These are phyloP conservation scores for Portevinia maculata DNA, from an alignment of 2,888 invertebrate genomes.

Conservation along the genomic window DNA sequence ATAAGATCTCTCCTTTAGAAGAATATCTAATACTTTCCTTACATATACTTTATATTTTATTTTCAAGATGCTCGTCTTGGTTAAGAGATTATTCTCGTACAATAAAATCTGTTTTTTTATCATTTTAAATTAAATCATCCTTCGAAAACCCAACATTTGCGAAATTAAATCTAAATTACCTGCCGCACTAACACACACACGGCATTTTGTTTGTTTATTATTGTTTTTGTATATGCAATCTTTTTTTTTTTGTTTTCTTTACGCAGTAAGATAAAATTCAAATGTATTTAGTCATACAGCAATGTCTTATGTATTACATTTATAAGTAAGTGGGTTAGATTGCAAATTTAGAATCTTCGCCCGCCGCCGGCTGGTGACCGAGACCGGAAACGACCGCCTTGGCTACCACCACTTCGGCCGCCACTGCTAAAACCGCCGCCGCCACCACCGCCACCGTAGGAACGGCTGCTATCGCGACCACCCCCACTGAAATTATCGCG, in stretches of 20 bases:
- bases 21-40: slow-evolving; percentile 61
- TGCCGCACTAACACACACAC: slow-evolving; percentile 57
- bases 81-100: slow-evolving; percentile 52
- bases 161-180: slow-evolving; percentile 72
- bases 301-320: slow-evolving; percentile 64
- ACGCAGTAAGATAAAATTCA: slow-evolving; percentile 69
- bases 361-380: slow-evolving; percentile 81
- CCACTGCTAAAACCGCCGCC: slow-evolving; percentile 83
- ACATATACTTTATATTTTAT: slow-evolving; percentile 47
- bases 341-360: slow-evolving; percentile 75
- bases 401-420: slow-evolving; percentile 83
- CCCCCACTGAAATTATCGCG: slow-evolving; percentile 79
- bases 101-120: slow-evolving; percentile 41
- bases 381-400: slow-evolving; percentile 81
- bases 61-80: slow-evolving; percentile 57
- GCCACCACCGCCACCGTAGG: slow-evolving; percentile 83
- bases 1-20: slow-evolving; percentile 56
- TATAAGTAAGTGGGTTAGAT: slow-evolving; percentile 67
- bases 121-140: slow-evolving; percentile 26
- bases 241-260: slow-evolving; percentile 26
- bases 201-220: slow-evolving; percentile 37
- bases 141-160: slow-evolving; percentile 70
- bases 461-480: slow-evolving; percentile 80
- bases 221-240: neutral
- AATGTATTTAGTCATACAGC: slow-evolving; percentile 73